A percentile compares a stretch with the other conserved stretches of the same genome.
Conservation (phyloP, 2,888 invertebrate species). For the Pyrochroa serraticornis region DNA sequence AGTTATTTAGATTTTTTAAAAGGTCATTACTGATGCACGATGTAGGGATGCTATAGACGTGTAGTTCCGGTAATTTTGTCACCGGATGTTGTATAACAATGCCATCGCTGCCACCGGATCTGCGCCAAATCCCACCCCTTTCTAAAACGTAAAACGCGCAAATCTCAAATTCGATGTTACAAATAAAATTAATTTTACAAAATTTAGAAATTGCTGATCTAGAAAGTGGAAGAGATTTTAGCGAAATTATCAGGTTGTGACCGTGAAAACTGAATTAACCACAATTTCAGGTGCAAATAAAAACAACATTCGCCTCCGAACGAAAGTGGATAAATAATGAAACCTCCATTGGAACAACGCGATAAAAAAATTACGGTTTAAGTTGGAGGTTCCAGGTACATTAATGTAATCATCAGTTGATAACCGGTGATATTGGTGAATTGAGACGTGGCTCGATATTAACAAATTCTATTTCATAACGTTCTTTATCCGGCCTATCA, state of each 20-base stretch:
- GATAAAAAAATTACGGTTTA: neutral
- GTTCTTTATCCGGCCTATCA: conserved; percentile 8
- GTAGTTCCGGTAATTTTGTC: conserved; percentile 30
- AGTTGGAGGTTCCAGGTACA: neutral
- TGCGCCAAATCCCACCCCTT: conserved; percentile 26
- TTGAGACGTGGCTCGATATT: conserved; percentile 22
- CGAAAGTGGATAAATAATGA: too few species aligned
- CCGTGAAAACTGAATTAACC: neutral
- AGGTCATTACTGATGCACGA: conserved; percentile 20
- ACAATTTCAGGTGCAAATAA: conserved; percentile 4
- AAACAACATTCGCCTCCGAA: too few species aligned
- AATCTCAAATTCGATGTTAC: too few species aligned
- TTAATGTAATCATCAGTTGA: conserved; percentile 11
- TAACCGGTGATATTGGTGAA: conserved; percentile 24
- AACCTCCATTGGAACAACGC: neutral
- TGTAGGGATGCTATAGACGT: conserved; percentile 25
- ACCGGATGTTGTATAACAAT: conserved; percentile 30
- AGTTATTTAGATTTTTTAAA: conserved; percentile 1
- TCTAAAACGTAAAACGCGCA: conserved; percentile 2
- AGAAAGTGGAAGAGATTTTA: too few species aligned
- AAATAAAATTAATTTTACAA: too few species aligned
- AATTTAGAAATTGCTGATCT: too few species aligned
- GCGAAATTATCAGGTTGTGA: conserved; percentile 9
- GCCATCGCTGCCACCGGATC: conserved; percentile 22
- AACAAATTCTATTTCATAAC: conserved; percentile 14